Evolutionary conservation across 2,797 vertebrate genomes (phyloP).

Genomic region (Cryptoblepharus egeriae): DNA sequence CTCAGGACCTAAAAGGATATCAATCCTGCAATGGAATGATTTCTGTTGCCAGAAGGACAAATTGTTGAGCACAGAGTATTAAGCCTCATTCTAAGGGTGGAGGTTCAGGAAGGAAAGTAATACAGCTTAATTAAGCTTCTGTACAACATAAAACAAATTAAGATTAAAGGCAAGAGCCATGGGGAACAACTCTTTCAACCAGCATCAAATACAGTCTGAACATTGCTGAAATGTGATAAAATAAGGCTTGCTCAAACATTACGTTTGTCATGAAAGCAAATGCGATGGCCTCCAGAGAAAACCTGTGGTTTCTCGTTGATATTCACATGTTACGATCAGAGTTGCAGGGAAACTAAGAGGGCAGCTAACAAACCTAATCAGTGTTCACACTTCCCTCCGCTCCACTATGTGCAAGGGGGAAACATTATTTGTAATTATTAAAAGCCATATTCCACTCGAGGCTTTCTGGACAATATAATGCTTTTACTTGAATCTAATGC

Average conservation of each 20-base stretch:
- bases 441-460: background rate
- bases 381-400: background rate
- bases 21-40: slow-evolving; percentile 31
- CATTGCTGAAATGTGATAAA: background rate
- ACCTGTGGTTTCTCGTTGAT: background rate
- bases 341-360: background rate
- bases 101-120: slow-evolving; percentile 29
- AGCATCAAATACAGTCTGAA: background rate
- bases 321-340: background rate
- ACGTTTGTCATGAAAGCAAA: background rate
- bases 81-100: background rate
- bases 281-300: background rate
- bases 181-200: background rate
- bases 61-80: background rate
- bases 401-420: background rate
- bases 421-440: background rate
- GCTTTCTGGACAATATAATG: background rate
- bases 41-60: slow-evolving; percentile 25
- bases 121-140: slow-evolving; percentile 17
- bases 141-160: slow-evolving; percentile 20
- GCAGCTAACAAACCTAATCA: background rate
- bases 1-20: slow-evolving; percentile 25
- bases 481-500: too few species aligned
- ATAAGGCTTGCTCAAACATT: background rate
- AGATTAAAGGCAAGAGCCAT: slow-evolving; percentile 26